These are phyloP conservation scores for Anniella stebbinsi DNA, from an alignment of 2,797 vertebrate genomes.

Conservation along the genomic window DNA sequence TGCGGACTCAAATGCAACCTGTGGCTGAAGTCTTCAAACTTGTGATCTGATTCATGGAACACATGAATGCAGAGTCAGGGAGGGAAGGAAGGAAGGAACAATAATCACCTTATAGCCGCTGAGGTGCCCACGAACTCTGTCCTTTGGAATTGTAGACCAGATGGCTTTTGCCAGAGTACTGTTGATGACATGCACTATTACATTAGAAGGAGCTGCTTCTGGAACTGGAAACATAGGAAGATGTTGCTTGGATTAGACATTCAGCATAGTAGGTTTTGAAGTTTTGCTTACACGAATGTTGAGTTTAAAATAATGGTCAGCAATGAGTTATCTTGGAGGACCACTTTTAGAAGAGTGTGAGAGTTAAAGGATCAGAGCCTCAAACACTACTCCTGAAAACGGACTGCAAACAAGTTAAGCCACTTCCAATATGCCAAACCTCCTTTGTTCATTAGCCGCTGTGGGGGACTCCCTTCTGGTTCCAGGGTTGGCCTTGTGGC, in stretches of 20 bases:
- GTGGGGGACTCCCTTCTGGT: not conserved
- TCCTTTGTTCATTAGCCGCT: not conserved
- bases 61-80: not conserved
- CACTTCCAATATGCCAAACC: not conserved
- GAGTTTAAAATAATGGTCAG: not conserved
- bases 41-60: too few species aligned
- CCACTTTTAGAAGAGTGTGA: not conserved
- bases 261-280: constrained; percentile 5
- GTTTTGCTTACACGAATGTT: not conserved
- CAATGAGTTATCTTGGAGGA: not conserved
- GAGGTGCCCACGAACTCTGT: constrained; percentile 93
- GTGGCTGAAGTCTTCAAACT: too few species aligned
- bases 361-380: not conserved
- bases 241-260: not conserved
- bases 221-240: constrained; percentile 84
- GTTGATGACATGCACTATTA: constrained; percentile 88
- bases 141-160: constrained; percentile 91
- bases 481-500: not conserved
- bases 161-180: constrained; percentile 88
- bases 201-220: constrained; percentile 87
- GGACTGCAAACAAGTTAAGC: not conserved
- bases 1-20: too few species aligned
- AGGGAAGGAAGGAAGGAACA: constrained; percentile 70
- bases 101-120: constrained; percentile 93
- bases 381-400: not conserved